These are phyloP conservation scores for Sphaerophoria rueppellii DNA, from an alignment of 2,888 invertebrate genomes.

Conservation along the genomic window DNA sequence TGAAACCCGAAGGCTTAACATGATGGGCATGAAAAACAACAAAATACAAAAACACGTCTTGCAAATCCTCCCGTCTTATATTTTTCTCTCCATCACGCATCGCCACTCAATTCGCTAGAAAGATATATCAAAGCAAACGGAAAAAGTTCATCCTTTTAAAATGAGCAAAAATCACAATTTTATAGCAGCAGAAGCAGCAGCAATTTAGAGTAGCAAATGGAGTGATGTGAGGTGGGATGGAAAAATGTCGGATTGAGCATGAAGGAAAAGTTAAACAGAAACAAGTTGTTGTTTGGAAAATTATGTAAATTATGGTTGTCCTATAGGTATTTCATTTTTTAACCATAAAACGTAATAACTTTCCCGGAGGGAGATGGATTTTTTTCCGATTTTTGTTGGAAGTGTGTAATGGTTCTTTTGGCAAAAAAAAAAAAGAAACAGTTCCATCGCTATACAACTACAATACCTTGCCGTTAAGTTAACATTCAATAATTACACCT, in stretches of 20 bases:
- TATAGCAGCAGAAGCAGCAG: neutral
- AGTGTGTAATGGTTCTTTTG: neutral
- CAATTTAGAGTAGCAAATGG: neutral
- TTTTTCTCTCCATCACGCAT: neutral
- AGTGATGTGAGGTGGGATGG: neutral
- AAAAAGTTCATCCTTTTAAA: conserved; percentile 39
- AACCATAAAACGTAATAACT: conserved; percentile 41
- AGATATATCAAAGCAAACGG: neutral
- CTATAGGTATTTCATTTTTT: conserved; percentile 49
- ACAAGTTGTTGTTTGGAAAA: conserved; percentile 27
- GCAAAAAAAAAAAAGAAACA: neutral
- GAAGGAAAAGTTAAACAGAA: conserved; percentile 46
- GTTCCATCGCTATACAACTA: neutral
- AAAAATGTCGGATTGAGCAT: neutral
- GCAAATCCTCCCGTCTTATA: too few species aligned
- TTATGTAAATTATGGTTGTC: conserved; percentile 60
- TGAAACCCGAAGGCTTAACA: neutral
- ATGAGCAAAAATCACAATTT: conserved; percentile 33
- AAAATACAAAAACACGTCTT: neutral
- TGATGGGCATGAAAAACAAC: neutral
- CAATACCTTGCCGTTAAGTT: neutral
- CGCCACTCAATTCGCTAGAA: neutral
- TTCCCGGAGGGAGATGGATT: neutral
- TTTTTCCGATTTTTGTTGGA: neutral
- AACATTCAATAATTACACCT: neutral